phyloP scores from a whole-genome alignment of 2,888 invertebrate species.

The Oxyscelio sp. region DNA sequence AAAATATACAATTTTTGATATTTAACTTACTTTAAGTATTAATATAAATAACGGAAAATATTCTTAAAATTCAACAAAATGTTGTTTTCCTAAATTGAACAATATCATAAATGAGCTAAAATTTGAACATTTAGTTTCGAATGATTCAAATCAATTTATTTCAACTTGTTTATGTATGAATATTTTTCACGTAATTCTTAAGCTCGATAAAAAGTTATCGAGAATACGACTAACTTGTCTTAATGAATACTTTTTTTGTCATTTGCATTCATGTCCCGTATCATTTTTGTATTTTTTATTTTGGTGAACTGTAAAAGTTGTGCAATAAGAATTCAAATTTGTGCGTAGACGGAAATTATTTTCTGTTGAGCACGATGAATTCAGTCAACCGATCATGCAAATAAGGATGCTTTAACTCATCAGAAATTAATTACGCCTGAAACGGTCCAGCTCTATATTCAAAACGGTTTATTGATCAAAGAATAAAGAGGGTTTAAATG shows the following conservation, averaged over 20 bases:
- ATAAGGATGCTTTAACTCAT: constrained; percentile 20
- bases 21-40: too few relatives aligned
- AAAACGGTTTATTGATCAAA: background rate
- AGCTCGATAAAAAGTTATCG: constrained; percentile 35
- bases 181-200: constrained; percentile 1
- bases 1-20: too few relatives aligned
- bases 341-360: background rate
- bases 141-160: constrained; percentile 2
- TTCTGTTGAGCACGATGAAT: background rate
- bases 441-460: background rate
- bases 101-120: too few relatives aligned
- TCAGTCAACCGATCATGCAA: constrained; percentile 37
- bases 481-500: background rate
- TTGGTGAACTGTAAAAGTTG: background rate
- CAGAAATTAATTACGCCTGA: constrained; percentile 43
- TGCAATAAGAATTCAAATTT: constrained; percentile 12
- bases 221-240: constrained; percentile 32
- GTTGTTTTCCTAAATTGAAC: too few relatives aligned
- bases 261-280: background rate
- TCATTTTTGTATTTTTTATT: background rate
- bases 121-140: constrained; percentile 32
- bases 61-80: too few relatives aligned
- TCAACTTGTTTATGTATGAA: constrained; percentile 6
- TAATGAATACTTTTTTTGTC: constrained; percentile 21
- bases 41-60: too few relatives aligned